Percentiles rank a stretch among this genome's conserved stretches.
These are phyloP conservation scores for Pollachius pollachius DNA, from an alignment of 2,113 vertebrate genomes.

Conservation along the genomic window DNA sequence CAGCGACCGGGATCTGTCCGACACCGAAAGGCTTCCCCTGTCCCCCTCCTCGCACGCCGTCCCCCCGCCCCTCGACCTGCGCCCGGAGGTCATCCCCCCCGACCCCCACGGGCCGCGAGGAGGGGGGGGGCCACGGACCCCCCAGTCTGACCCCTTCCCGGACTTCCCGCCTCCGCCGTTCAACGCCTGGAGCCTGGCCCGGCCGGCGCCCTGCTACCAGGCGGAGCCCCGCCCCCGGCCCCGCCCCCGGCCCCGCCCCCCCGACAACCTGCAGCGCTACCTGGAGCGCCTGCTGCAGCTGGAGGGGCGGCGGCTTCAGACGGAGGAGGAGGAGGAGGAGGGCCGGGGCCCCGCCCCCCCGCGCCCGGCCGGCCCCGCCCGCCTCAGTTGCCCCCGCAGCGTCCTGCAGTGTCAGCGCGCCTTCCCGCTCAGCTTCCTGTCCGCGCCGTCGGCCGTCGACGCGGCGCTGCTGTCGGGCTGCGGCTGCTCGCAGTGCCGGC, in stretches of 20 bases:
- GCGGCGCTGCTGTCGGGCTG: slow-evolving; percentile 44
- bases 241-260: slow-evolving; percentile 52
- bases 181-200: slow-evolving; percentile 83
- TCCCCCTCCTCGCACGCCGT: slow-evolving; percentile 56
- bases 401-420: slow-evolving; percentile 75
- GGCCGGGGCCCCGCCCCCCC: slow-evolving; percentile 21
- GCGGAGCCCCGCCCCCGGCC: slow-evolving; percentile 60
- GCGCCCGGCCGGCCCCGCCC: slow-evolving; percentile 23
- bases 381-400: slow-evolving; percentile 58
- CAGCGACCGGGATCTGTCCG: slow-evolving; percentile 87
- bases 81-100: slow-evolving; percentile 79
- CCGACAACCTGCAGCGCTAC: slow-evolving; percentile 77
- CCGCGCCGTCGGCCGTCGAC: slow-evolving; percentile 56
- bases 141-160: slow-evolving; percentile 67
- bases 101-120: slow-evolving; percentile 18
- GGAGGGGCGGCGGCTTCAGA: slow-evolving; percentile 86
- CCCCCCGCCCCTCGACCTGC: slow-evolving; percentile 82
- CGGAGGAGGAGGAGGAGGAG: slow-evolving; percentile 71
- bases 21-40: slow-evolving; percentile 78
- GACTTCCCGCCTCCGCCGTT: slow-evolving; percentile 89
- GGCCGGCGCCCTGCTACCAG: slow-evolving; percentile 76
- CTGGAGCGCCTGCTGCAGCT: slow-evolving; percentile 83
- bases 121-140: slow-evolving; percentile 6
- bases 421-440: slow-evolving; percentile 69
- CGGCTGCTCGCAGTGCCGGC: slow-evolving; percentile 45